Evolutionary conservation across 2,113 vertebrate genomes (phyloP), one percentile per base, ranked within the genome.

Genomic region (Lutjanus erythropterus): DNA sequence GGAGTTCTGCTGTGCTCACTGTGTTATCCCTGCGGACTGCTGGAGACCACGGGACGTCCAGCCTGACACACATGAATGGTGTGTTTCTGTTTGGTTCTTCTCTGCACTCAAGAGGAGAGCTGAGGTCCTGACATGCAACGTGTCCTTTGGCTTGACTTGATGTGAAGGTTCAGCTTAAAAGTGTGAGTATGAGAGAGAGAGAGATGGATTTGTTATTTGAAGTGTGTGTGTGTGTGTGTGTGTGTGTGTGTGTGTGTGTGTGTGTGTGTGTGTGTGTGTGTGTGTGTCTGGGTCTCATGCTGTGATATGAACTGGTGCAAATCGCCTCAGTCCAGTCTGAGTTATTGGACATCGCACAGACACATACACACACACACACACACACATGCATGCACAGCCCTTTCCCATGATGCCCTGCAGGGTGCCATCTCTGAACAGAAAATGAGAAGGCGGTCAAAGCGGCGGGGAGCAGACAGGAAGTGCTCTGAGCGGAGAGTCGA

Each of bases 381-480:
- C 29, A 55, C 55, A 69, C 49, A 56, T 23, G 49, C 47, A 62
- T 41, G 49, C 25, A 53, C 27, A 62, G 3, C 53, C 25, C 12
- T 71, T 44, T 53, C n/a, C 80, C 72, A 73, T 65, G 33, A 66
- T 74, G 73, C 80, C 65, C 83, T 58, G 83, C 76, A 47, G 76
- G 83, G 64, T 65, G 50, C 59, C 83, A 23, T 67, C 65, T 50
- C 73, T 80, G 56, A 56, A 59, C 86, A 74, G 80, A 80, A 76
- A 78, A 64, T 76, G 67, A 72, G 66, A 74, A 55, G 68, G 67
- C 61, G 2, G 66, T 47, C 75, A 62, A 46, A 72, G 66, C n/a
- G 1, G 78, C 7, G 1, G 86, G 75, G 67, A 25, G 72, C 62
- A 67, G 75, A 77, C 71, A 83, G 86, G 80, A 88, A 80, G 64